A percentile compares a stretch with the other conserved stretches of the same genome.
phyloP scores from a whole-genome alignment of 2,113 vertebrate species.

The Zingel zingel region DNA sequence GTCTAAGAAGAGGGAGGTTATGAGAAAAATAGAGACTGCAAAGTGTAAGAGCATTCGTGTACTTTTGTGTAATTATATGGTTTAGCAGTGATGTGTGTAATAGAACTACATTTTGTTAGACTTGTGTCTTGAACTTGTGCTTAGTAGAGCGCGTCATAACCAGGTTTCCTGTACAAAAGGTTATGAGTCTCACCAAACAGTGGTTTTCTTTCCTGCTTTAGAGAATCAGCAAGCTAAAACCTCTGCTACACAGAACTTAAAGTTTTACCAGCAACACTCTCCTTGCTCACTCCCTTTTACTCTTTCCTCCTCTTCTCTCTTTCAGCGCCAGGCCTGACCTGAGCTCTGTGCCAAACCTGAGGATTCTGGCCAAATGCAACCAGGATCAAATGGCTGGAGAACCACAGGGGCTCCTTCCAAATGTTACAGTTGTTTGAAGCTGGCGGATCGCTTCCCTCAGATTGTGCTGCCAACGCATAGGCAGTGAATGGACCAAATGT shows the following conservation, averaged over 20 bases:
- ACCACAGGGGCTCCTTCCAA: conserved; percentile 79
- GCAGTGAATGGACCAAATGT: conserved; percentile 67
- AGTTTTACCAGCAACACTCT: conserved; percentile 52
- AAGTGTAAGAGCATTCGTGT: conserved; percentile 16
- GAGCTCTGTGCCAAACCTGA: conserved; percentile 71
- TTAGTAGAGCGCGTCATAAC: neutral
- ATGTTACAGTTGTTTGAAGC: conserved; percentile 84
- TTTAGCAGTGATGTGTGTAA: conserved; percentile 33
- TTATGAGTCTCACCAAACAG: neutral
- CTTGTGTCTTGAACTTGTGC: neutral
- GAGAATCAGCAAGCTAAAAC: conserved; percentile 21
- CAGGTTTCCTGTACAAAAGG: conserved; percentile 45
- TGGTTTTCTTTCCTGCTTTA: conserved; percentile 24
- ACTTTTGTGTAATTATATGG: conserved; percentile 45
- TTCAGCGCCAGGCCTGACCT: conserved; percentile 59
- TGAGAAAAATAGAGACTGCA: conserved; percentile 23
- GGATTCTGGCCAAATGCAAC: conserved; percentile 71
- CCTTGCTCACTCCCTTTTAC: conserved; percentile 30
- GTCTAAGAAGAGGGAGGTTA: conserved; percentile 10
- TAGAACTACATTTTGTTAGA: conserved; percentile 29
- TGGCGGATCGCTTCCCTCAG: conserved; percentile 58
- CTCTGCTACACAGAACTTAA: conserved; percentile 36
- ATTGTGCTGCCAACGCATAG: conserved; percentile 64
- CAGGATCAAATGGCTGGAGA: conserved; percentile 78
- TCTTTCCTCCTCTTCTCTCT: conserved; percentile 45